These are phyloP conservation scores for Alces alces DNA, from an alignment of 2,113 vertebrate genomes.

Conservation along the genomic window DNA sequence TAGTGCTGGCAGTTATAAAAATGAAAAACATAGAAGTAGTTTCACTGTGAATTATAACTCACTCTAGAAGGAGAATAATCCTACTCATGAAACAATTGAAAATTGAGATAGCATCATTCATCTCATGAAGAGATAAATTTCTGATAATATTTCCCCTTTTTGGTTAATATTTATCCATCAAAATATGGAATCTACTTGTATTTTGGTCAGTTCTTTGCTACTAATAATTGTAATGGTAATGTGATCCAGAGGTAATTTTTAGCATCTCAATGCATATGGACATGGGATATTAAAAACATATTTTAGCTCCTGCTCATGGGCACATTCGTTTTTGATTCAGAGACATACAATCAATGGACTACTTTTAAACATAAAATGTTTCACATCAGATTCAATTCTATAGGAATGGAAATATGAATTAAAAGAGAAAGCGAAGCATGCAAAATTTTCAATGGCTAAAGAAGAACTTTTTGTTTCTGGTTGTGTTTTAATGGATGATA, in stretches of 20 bases:
- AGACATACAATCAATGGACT: not conserved
- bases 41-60: not conserved
- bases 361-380: not conserved
- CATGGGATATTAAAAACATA: not conserved
- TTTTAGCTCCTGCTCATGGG: not conserved
- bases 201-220: not conserved
- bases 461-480: not conserved
- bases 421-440: not conserved
- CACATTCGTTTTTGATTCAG: not conserved
- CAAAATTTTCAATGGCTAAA: not conserved
- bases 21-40: not conserved
- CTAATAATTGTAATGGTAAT: not conserved
- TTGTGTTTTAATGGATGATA: not conserved
- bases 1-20: not conserved
- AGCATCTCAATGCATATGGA: not conserved
- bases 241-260: not conserved
- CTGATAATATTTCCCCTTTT: not conserved
- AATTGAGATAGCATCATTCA: not conserved
- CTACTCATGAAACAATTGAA: not conserved
- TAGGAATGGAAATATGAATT: not conserved
- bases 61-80: not conserved
- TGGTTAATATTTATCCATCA: not conserved
- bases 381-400: not conserved
- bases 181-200: not conserved
- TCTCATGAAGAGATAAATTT: not conserved